These are phyloP conservation scores for Diadophis punctatus DNA, from an alignment of 2,113 vertebrate species.

Conservation along the genomic window DNA sequence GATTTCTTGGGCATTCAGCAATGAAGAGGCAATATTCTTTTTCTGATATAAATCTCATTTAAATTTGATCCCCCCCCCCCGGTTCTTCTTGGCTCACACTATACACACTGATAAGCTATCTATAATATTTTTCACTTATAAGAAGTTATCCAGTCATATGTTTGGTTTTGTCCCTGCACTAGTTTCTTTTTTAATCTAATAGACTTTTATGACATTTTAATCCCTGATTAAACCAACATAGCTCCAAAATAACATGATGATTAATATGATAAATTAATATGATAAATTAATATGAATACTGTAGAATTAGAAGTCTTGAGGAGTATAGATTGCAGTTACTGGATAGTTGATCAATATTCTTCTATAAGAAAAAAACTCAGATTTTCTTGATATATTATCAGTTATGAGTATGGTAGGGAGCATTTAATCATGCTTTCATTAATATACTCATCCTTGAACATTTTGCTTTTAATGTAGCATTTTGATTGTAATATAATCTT, in stretches of 20 bases:
- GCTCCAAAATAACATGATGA: slow-evolving; percentile 18
- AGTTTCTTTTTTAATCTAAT: fast-evolving
- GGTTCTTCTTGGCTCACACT: background rate
- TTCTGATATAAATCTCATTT: background rate
- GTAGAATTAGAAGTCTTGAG: background rate
- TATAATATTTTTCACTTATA: background rate
- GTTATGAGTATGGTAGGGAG: slow-evolving; percentile 47
- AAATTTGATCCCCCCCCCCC: background rate
- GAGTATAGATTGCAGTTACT: slow-evolving; percentile 14
- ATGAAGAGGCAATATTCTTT: background rate
- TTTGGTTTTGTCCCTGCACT: background rate
- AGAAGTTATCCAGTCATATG: background rate
- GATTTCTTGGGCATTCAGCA: background rate
- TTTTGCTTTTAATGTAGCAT: slow-evolving; percentile 54
- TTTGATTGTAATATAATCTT: slow-evolving; percentile 40
- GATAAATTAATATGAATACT: slow-evolving; percentile 8
- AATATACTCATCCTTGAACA: slow-evolving; percentile 33
- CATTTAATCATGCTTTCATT: slow-evolving; percentile 53
- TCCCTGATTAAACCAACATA: background rate
- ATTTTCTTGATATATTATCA: slow-evolving; percentile 58
- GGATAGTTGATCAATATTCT: slow-evolving; percentile 46
- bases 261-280: background rate
- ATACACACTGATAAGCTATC: background rate
- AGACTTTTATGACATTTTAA: background rate
- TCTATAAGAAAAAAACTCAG: slow-evolving; percentile 42